A percentile compares a stretch with the other conserved stretches of the same genome.
Conservation (phyloP, 2,797 vertebrate species). For the Xenentodon cancila region DNA sequence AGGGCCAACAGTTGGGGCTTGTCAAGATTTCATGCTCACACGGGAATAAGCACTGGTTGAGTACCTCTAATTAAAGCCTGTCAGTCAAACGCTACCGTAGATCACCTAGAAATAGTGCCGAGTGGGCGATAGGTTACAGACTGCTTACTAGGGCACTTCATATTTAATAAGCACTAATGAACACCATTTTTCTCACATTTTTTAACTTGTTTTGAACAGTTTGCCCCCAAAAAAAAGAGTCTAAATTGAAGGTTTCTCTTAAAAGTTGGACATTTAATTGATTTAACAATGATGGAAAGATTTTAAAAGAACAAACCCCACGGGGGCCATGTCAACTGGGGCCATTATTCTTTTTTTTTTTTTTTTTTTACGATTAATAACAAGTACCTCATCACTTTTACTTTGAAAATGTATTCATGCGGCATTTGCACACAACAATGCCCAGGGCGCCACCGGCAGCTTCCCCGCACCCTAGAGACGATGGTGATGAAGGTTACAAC, state of each 20-base stretch:
- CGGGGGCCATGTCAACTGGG: constrained; percentile 11
- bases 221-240: neutral
- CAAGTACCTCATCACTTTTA: constrained; percentile 42
- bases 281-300: neutral
- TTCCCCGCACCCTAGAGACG: constrained; percentile 46
- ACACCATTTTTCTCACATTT: constrained; percentile 7
- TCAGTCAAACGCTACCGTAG: constrained; percentile 55
- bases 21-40: constrained; percentile 13
- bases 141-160: constrained; percentile 4
- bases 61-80: constrained; percentile 65
- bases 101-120: constrained; percentile 70
- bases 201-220: neutral
- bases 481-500: constrained; percentile 62
- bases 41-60: constrained; percentile 43
- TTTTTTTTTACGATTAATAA: constrained; percentile 26
- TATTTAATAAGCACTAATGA: constrained; percentile 9
- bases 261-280: neutral
- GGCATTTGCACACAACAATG: constrained; percentile 59
- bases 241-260: neutral
- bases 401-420: constrained; percentile 59
- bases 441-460: constrained; percentile 47
- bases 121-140: constrained; percentile 57
- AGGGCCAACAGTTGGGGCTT: constrained; percentile 6
- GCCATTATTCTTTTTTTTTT: constrained; percentile 20
- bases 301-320: neutral